These are phyloP conservation scores for Lobophora halterata DNA, from an alignment of 2,888 invertebrate genomes.

Conservation along the genomic window DNA sequence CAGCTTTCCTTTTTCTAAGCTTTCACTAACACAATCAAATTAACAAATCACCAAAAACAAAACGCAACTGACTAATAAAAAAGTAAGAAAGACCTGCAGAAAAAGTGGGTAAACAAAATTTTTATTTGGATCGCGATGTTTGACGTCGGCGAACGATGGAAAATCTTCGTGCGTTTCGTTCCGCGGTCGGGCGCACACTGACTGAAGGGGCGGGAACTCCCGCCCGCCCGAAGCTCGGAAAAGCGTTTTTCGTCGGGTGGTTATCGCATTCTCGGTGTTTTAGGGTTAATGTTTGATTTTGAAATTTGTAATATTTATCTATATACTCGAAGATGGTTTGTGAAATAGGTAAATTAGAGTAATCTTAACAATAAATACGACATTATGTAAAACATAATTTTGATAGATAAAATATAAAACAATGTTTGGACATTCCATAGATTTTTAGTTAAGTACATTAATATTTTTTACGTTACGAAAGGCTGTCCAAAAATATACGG, in stretches of 20 bases:
- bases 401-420: too few species aligned
- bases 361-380: too few species aligned
- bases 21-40: conserved; percentile 40
- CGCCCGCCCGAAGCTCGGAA: conserved; percentile 42
- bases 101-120: conserved; percentile 29
- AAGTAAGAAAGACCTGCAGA: conserved; percentile 17
- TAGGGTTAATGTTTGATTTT: conserved; percentile 13
- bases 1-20: conserved; percentile 42
- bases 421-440: too few species aligned
- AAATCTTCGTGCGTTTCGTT: conserved; percentile 39
- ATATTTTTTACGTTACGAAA: too few species aligned
- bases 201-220: conserved; percentile 44
- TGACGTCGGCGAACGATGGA: conserved; percentile 37
- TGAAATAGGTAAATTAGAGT: too few species aligned
- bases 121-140: conserved; percentile 43
- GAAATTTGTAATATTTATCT: not conserved
- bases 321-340: too few species aligned
- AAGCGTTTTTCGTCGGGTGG: conserved; percentile 39
- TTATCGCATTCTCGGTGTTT: conserved; percentile 30
- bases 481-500: too few species aligned
- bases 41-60: conserved; percentile 43
- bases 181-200: conserved; percentile 45
- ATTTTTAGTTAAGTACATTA: too few species aligned
- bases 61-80: conserved; percentile 26
- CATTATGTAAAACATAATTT: too few species aligned